Evolutionary conservation across 2,888 invertebrate species (phyloP).

Genomic region (Monopis laevigella): DNA sequence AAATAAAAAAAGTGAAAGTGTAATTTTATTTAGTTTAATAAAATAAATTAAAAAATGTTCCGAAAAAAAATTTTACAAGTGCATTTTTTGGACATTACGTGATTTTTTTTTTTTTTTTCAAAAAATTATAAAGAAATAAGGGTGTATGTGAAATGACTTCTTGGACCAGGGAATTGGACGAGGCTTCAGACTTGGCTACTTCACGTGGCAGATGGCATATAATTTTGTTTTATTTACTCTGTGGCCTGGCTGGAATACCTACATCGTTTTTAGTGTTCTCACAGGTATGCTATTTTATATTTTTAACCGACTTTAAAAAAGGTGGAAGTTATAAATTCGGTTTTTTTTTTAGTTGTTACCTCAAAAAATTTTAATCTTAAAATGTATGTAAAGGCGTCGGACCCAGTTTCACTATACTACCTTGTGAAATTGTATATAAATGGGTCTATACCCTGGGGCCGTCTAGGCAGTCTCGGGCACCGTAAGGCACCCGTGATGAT

Average conservation of each 20-base stretch:
- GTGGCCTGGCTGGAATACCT: constrained; percentile 71
- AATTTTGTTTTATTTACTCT: constrained; percentile 69
- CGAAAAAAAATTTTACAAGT: not conserved
- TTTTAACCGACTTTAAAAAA: no score
- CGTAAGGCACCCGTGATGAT: no score
- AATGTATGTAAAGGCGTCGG: no score
- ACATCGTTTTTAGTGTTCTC: constrained; percentile 74
- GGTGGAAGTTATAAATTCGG: no score
- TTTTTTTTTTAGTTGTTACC: no score
- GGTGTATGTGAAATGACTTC: constrained; percentile 16
- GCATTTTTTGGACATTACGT: constrained; percentile 1
- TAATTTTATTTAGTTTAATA: not conserved
- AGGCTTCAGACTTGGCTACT: constrained; percentile 69
- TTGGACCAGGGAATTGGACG: constrained; percentile 63
- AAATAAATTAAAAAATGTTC: constrained; percentile 1
- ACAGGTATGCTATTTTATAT: constrained; percentile 57
- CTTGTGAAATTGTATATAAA: no score
- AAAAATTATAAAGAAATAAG: not conserved
- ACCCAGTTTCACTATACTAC: no score
- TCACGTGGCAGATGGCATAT: constrained; percentile 72
- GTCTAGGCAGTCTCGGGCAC: no score
- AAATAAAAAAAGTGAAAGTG: not conserved
- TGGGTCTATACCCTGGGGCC: no score
- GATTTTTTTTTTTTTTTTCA: not conserved
- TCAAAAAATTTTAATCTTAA: no score